Percentiles rank a stretch among this genome's conserved stretches.
Evolutionary conservation across 2,113 vertebrate genomes (phyloP).

Genomic region (Podarcis raffonei): DNA sequence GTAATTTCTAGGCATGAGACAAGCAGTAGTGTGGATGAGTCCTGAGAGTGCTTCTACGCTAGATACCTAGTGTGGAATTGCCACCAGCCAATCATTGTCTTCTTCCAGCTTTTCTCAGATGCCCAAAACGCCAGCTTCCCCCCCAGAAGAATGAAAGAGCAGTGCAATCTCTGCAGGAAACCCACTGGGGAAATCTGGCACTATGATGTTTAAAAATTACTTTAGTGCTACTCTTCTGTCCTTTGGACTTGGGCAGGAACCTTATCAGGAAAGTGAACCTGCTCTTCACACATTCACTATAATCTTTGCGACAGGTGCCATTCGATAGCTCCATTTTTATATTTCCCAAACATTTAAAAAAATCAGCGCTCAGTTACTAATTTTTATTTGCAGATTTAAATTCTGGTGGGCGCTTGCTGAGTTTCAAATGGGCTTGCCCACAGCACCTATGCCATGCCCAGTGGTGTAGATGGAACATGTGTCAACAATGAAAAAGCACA

Average conservation of each 20-base stretch:
- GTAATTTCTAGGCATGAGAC: no score
- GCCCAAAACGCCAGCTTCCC: background rate
- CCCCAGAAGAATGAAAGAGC: background rate
- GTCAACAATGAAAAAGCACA: background rate
- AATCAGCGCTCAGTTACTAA: no score
- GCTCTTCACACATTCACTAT: background rate
- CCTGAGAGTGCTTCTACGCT: background rate
- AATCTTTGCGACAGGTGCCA: background rate
- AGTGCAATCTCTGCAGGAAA: background rate
- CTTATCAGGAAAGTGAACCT: background rate
- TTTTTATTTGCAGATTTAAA: no score
- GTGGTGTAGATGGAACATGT: background rate
- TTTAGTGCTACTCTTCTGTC: background rate
- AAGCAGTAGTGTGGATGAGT: no score
- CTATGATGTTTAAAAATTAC: no score
- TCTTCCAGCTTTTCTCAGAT: background rate
- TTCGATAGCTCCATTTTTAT: background rate
- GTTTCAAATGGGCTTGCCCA: background rate
- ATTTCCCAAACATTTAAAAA: background rate
- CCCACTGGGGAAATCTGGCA: no score
- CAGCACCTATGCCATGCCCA: no score
- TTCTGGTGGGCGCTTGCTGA: background rate
- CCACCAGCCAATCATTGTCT: no score
- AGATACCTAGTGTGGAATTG: no score
- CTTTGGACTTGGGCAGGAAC: background rate